Evolutionary conservation across 2,797 vertebrate genomes (phyloP), one percentile per base, ranked within the genome.

Genomic region (Anguilla obscura): DNA sequence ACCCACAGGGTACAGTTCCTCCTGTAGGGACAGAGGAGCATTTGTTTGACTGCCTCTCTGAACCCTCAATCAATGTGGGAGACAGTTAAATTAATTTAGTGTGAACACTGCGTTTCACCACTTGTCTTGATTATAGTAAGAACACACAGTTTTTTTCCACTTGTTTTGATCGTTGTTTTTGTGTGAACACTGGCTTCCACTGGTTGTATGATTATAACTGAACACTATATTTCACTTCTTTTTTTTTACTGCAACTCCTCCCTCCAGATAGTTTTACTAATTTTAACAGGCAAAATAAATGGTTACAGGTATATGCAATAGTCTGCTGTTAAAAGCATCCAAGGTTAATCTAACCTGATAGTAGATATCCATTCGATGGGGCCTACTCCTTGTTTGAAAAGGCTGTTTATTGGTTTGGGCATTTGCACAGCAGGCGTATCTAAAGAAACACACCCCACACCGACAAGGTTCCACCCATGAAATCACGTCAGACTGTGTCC

Each of bases 381-480:
- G 48, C 18, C 21, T 54, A 71, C 12, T 63, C 82, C 66, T 50
- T 88, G 50, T 88, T 88, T 84, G 33, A 85, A 52, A 56, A 54
- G 66, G 63, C 48, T 85, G 84, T 45, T 58, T 36, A 88, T 58
- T 60, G 27, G 71, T 88, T 40, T 50, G 52, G 52, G 18, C 58
- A 71, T 88, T 88, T 88, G 48, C 82, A 84, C 27, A 88, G 63
- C 66, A 84, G 33, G 87, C 85, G 50, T 85, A 79, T 86, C 71
- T 87, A 69, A 83, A 76, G 85, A 89, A 88, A 89, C 66, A 66
- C 2, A 36, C 71, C 36, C 87, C 6, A 85, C 60, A 88, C 91
- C 84, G 86, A 3, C 14, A 58, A 91, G 92, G 87, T 93, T 89
- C 93, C 63, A 87, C 66, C 86, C 69, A 87, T 66, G 84, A 63